Evolutionary conservation across 2,888 invertebrate species (phyloP), one percentile per base, ranked within the genome.

Genomic region (Netelia inedita): DNA sequence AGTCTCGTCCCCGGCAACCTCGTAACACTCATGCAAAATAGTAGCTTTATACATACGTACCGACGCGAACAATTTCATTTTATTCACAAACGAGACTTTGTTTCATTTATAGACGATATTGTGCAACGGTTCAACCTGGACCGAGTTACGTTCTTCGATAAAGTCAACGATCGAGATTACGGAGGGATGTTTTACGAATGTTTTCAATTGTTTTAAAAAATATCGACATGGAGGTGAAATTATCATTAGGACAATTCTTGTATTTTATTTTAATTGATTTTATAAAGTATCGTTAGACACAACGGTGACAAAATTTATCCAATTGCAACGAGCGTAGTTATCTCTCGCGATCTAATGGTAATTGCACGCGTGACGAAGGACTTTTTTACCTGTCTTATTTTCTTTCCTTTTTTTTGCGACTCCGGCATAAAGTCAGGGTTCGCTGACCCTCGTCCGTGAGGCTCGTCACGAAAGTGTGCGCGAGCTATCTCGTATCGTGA

Each of bases 11-110:
- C 69, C 68, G 55, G 86, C 68, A 85, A 82, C 74, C 85, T 87
- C 87, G 86, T 85, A 86, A 88, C 83, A 87, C 88, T 79, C 89
- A 91, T 90, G 90, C 87, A 89, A 90, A 90, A 89, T 87, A 87
- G 61, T 86, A 23, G 21, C 11, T 41, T 21, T 11, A 16, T 79
- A 66, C 14, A 65, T 41, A 55, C 55, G 43, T 57, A 55, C 41
- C 57, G 68, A 78, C 35, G 11, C 46, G 14, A 10, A 66, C 43
- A 68, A 68, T 66, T 59, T 41, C 57, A 66, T 59, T 23, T 76
- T 76, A 68, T 76, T 76, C 66, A 57, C 21, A 55, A 35, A 21
- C 41, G 75, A 57, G 75, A 57, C 16, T 35, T 19, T 41, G 46
- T 46, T 46, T 14, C 10, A 46, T 46, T 46, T 46, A 14, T 46